Conservation (phyloP, 2,113 vertebrate species). For the Agapornis roseicollis region DNA sequence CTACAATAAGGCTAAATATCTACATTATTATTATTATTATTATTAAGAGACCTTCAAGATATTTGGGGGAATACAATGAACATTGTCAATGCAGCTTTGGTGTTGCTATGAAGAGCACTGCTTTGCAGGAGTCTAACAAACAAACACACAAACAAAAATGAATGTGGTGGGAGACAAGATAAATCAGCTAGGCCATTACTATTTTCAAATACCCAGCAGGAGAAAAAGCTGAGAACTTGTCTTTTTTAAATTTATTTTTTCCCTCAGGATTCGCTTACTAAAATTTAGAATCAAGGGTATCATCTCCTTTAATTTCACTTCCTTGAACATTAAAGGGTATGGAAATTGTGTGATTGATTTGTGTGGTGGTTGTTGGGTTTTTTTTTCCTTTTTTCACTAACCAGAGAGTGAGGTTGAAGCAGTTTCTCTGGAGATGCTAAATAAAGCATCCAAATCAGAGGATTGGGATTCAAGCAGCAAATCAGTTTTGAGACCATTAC, state of each 20-base stretch:
- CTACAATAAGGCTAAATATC: not conserved
- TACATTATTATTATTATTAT: not conserved
- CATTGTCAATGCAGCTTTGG: not conserved
- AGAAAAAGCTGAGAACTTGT: not conserved
- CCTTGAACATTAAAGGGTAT: not conserved
- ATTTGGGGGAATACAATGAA: not conserved
- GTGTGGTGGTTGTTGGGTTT: fast-evolving
- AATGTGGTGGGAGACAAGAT: fast-evolving
- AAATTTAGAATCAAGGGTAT: not conserved
- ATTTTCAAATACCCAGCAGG: not conserved
- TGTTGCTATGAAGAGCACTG: not conserved
- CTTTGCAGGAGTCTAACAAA: not conserved
- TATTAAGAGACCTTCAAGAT: not conserved
- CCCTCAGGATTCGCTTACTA: not conserved
- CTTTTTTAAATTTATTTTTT: not conserved
- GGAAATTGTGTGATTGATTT: not conserved
- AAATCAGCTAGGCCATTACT: not conserved
- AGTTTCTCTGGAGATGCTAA: not conserved
- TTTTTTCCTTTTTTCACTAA: not conserved
- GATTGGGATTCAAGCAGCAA: not conserved
- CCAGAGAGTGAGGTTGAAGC: not conserved
- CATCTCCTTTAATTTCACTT: not conserved
- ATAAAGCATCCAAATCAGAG: not conserved
- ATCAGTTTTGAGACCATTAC: not conserved
- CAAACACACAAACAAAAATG: not conserved